These are phyloP conservation scores for Onchidella celtica DNA, from an alignment of 2,888 invertebrate species.

Conservation along the genomic window DNA sequence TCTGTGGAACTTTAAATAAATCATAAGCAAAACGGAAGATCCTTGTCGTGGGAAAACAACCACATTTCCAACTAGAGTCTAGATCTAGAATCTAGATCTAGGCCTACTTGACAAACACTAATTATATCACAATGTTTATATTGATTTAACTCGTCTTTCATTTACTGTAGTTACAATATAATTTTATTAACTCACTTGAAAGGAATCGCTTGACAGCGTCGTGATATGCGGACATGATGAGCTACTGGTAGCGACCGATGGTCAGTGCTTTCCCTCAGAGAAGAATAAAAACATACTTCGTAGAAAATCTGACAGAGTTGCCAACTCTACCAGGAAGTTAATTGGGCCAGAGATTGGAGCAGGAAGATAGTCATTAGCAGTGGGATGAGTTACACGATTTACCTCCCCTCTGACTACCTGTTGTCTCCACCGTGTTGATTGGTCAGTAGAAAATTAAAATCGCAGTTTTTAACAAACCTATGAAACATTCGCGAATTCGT, in stretches of 20 bases:
- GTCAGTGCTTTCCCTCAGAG: no score
- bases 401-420: not conserved
- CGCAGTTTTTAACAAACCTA: no score
- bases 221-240: slow-evolving; percentile 24
- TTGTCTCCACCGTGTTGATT: not conserved
- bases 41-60: no score
- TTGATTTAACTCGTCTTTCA: no score
- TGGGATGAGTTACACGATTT: not conserved
- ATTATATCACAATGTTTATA: no score
- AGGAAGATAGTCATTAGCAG: slow-evolving; percentile 31
- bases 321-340: slow-evolving; percentile 28
- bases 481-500: no score
- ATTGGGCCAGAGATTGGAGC: not conserved
- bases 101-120: no score
- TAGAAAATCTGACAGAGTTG: not conserved
- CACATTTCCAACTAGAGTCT: no score
- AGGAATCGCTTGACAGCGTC: slow-evolving; percentile 24
- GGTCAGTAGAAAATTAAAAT: not conserved
- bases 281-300: not conserved
- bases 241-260: not conserved
- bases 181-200: slow-evolving; percentile 12
- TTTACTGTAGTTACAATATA: no score
- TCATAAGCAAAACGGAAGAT: no score
- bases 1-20: no score
- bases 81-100: no score